A percentile compares a stretch with the other conserved stretches of the same genome.
These are phyloP conservation scores for Orussus abietinus DNA, from an alignment of 1,140 invertebrate genomes.

Conservation along the genomic window DNA sequence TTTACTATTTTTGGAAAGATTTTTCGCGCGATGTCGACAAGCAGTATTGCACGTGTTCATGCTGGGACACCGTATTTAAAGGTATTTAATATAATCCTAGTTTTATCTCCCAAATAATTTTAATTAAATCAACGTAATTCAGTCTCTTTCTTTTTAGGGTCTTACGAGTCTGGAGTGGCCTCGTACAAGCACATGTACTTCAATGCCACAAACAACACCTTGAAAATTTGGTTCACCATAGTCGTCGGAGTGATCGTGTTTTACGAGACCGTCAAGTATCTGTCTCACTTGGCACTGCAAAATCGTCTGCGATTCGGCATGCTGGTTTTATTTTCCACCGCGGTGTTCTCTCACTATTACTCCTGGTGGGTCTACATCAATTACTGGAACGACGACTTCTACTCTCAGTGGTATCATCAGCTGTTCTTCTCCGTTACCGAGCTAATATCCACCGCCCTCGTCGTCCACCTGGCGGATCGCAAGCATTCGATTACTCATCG, in stretches of 20 bases:
- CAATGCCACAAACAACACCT: constrained; percentile 69
- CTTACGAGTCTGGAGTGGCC: constrained; percentile 71
- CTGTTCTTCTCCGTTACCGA: constrained; percentile 74
- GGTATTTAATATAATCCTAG: constrained; percentile 46
- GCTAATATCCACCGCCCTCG: constrained; percentile 64
- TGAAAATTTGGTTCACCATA: constrained; percentile 74
- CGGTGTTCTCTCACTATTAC: constrained; percentile 79
- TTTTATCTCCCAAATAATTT: constrained; percentile 11
- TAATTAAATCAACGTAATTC: constrained; percentile 1
- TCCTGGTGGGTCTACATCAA: constrained; percentile 81
- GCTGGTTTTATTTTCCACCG: constrained; percentile 66
- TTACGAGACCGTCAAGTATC: constrained; percentile 69
- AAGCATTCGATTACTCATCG: constrained; percentile 58
- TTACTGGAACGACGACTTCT: constrained; percentile 82
- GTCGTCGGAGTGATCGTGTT: constrained; percentile 64
- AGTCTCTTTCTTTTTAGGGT: constrained; percentile 52
- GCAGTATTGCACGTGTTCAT: constrained; percentile 69
- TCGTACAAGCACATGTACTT: constrained; percentile 82
- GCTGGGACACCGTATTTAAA: constrained; percentile 81
- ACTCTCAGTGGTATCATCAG: constrained; percentile 73
- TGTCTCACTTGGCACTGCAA: constrained; percentile 57
- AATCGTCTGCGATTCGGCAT: constrained; percentile 63
- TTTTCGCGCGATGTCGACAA: constrained; percentile 65
- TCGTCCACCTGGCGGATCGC: constrained; percentile 59
- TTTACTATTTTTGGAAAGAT: constrained; percentile 70